Evolutionary conservation across 2,113 vertebrate species (phyloP), one percentile per base, ranked within the genome.

Genomic region (Erpornis zantholeuca): DNA sequence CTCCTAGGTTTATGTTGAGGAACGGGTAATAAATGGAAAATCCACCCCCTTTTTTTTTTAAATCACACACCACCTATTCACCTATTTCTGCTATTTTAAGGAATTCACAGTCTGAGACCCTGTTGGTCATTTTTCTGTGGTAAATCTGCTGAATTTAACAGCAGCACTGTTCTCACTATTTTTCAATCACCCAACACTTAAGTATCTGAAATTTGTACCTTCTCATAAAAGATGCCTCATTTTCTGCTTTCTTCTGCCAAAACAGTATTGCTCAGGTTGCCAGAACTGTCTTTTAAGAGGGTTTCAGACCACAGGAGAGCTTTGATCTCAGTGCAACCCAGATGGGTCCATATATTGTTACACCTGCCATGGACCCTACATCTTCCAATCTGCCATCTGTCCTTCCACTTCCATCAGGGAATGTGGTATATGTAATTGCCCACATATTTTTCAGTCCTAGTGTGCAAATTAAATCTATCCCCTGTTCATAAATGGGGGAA

Each of bases 331-430:
- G 73, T 76, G 54, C 65, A 91, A 71, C 75, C 95, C 96, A 97
- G 84, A 82, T 95, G 95, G 80, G 49, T 96, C 84, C 9, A n/a
- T 95, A 93, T 97, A 97, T 96, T 82, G 82, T 97, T 96, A 95
- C 86, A 93, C 23, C 36, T 38, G 65, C 60, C 4, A 11, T 85
- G 61, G 57, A 90, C 27, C 13, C 47, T 90, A 35, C 65, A 15
- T 87, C 93, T 83, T 96, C 64, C 73, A 88, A 47, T 84, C 68
- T 90, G 72, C 91, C 94, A 95, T 95, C 96, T 97, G 91, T 94
- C 96, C 80, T 86, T 94, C 80, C 49, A 88, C 47, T 79, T 90
- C 27, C n/a, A 53, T 53, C 82, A 91, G 40, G 80, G 54, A 83
- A 68, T 83, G 92, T 77, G 84, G 77, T 33, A 71, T n/a, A 59